Evolutionary conservation across 2,113 vertebrate species (phyloP), one percentile per base, ranked within the genome.

Genomic region (Entelurus aequoreus): DNA sequence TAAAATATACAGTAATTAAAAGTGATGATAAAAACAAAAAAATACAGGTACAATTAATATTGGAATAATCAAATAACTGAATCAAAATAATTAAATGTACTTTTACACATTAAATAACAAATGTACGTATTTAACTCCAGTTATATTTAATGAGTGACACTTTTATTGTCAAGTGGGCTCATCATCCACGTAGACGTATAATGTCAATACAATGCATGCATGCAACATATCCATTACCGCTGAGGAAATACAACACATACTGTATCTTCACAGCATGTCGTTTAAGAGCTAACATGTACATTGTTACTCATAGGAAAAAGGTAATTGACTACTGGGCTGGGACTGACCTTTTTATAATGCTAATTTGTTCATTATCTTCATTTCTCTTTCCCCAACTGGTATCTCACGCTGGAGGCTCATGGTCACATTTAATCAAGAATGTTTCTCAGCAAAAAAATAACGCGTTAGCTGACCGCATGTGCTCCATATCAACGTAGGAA

Each of bases 401-500:
- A 69, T 54, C 68, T 62, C 21, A 56, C 53, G 58, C 60, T 68
- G 44, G 11, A 49, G 60, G 65, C 65, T 21, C 62, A 62, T 54
- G 37, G 53, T 71, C 64, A 65, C 38, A 69, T 76, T 69, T 65
- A 61, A 76, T 77, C 5, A 19, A 15, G 52, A 19, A 16, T 51
- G 16, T 50, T 52, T 51, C 38, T 28, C 1, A 35, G 50, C 19
- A 28, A 28, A 28, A 28, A 9, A 8, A 9, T 42, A 10, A 42
- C 40, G 28, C 28, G 28, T 9, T 9, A 9, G 40, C 40, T 6
- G 40, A 42, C 40, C 10, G 40, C 6, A 42, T 42, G 8, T 42
- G 40, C 40, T 42, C 7, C 3, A 51, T 2, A 14, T 52, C n/a
- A 65, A 56, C 8, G 46, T 47, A 48, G 44, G 65, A 40, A 51